Base-by-base conservation (phyloP, 2,888 invertebrate genomes). In the Mechanitis mazaeus region DNA sequence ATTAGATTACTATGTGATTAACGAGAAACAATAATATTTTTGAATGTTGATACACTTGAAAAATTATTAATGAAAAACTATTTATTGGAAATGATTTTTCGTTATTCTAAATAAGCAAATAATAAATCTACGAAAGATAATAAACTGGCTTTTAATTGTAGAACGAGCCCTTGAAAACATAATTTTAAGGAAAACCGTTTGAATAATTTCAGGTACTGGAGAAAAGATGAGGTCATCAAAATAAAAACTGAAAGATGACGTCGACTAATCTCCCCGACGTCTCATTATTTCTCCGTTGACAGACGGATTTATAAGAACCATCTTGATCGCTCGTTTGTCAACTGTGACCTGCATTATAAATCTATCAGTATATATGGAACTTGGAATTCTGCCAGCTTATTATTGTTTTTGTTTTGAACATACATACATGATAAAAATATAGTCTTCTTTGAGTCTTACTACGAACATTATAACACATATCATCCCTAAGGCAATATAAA, bases 271-370 rank as follows among this genome's bases (percentile, higher is more conserved):
- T 60, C 33, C 28, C 70, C 66, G 68, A 66, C 71, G 72, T 66
- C 76, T 83, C 82, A 79, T 84, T 82, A 84, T 77, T 78, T 70
- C 64, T 62, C 59, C 65, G 74, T 69, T 77, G 83, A 81, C 81
- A 76, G 78, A 82, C 71, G 75, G 76, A 81, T 83, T 81, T 81
- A 79, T 79, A 79, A 76, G 76, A 72, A 69, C 68, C 59, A 46
- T 67, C 66, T 67, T 65, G 60, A 63, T 59, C 57, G 63, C 58
- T 64, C 69, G 62, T 71, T 71, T 68, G 70, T 69, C 68, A 68
- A 68, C 63, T 63, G 59, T 61, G 67, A 65, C 59, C 64, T 57
- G 59, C 55, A 57, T 63, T 66, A 68, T 72, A 70, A 72, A 71
- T 71, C 73, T 66, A 73, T 71, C 71, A 69, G 59, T 65, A 64